These are phyloP conservation scores for Parotocinclus haroldoi DNA, from an alignment of 2,797 vertebrate species.

Conservation along the genomic window DNA sequence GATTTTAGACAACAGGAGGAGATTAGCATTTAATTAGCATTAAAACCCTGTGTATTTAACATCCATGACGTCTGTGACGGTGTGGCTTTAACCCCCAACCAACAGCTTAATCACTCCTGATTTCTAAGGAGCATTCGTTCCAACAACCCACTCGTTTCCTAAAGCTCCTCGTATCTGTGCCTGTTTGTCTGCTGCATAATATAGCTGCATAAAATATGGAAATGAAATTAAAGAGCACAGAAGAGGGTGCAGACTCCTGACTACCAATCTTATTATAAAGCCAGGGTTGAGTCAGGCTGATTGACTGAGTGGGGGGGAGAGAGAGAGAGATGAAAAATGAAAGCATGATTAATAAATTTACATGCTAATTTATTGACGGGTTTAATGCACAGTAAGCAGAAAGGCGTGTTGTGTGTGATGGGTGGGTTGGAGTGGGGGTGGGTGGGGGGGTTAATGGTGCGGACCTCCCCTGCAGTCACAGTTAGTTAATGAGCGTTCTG, in stretches of 20 bases:
- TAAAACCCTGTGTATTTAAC: constrained; percentile 1
- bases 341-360: constrained; percentile 68
- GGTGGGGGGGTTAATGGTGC: constrained; percentile 53
- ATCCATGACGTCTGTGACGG: background rate
- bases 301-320: constrained; percentile 64
- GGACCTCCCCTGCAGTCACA: constrained; percentile 31
- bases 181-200: constrained; percentile 56
- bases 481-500: constrained; percentile 21
- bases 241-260: constrained; percentile 55
- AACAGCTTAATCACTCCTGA: constrained; percentile 3
- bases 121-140: background rate
- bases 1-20: too few relatives aligned
- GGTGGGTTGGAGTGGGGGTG: constrained; percentile 2
- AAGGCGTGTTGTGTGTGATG: constrained; percentile 38
- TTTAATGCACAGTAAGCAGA: constrained; percentile 52
- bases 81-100: too few relatives aligned
- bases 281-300: background rate
- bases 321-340: constrained; percentile 15
- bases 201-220: constrained; percentile 69
- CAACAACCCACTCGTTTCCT: too few relatives aligned
- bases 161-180: too few relatives aligned
- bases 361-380: constrained; percentile 64
- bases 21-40: too few relatives aligned
- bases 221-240: constrained; percentile 68
- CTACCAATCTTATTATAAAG: constrained; percentile 50